Conservation (phyloP, 2,888 invertebrate species). For the Corythucha ciliata region DNA sequence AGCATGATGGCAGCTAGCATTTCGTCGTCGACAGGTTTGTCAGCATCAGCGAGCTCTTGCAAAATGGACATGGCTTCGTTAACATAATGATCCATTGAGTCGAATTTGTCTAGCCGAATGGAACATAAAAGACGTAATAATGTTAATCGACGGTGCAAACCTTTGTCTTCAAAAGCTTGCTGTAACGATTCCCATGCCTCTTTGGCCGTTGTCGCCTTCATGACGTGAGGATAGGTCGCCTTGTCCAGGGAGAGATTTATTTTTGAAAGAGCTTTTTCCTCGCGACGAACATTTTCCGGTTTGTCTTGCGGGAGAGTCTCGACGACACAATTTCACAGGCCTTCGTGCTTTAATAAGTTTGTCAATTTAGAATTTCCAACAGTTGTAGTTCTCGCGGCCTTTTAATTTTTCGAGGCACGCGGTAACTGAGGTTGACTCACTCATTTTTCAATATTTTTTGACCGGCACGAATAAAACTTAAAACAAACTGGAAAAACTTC, state of each 20-base stretch:
- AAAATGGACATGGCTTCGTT: background rate
- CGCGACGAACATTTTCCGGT: background rate
- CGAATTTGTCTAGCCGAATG: background rate
- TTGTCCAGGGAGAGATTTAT: conserved; percentile 1
- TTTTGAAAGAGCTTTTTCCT: conserved; percentile 6
- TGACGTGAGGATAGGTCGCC: background rate
- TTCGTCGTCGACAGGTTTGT: conserved; percentile 2
- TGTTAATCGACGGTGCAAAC: background rate
- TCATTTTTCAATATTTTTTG: too few relatives aligned
- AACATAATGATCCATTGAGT: conserved; percentile 1
- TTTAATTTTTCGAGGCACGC: too few relatives aligned
- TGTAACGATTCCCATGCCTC: background rate
- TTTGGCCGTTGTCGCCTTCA: background rate
- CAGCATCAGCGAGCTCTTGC: background rate
- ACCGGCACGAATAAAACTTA: too few relatives aligned
- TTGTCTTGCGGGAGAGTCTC: too few relatives aligned
- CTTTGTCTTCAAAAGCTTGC: background rate
- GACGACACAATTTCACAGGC: too few relatives aligned
- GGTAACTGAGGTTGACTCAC: too few relatives aligned
- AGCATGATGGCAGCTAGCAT: conserved; percentile 11
- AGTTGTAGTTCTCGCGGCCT: too few relatives aligned
- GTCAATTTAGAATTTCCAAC: too few relatives aligned
- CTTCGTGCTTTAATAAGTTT: too few relatives aligned
- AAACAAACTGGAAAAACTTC: too few relatives aligned
- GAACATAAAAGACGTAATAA: conserved; percentile 2